Conservation (phyloP, 2,888 invertebrate species). For the Nycteola revayana region DNA sequence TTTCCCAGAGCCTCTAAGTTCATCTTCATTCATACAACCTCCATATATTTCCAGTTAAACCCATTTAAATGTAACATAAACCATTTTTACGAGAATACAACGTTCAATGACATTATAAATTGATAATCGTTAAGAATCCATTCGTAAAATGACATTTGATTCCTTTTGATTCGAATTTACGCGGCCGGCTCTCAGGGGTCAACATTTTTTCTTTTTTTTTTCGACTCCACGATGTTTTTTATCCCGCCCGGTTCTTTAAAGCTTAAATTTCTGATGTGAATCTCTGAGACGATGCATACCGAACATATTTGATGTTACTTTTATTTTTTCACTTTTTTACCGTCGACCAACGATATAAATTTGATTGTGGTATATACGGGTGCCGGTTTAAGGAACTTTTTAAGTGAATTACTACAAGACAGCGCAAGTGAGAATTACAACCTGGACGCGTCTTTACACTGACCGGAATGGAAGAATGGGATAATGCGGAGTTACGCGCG, state of each 20-base stretch:
- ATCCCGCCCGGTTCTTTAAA: constrained; percentile 62
- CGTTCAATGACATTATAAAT: constrained; percentile 46
- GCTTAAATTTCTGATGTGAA: constrained; percentile 78
- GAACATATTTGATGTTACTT: constrained; percentile 75
- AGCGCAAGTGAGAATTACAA: constrained; percentile 55
- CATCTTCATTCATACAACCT: constrained; percentile 6
- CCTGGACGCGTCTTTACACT: constrained; percentile 18
- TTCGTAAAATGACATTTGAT: constrained; percentile 76
- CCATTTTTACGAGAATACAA: constrained; percentile 36
- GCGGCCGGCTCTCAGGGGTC: constrained; percentile 65
- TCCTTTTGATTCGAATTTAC: constrained; percentile 76
- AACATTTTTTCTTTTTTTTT: constrained; percentile 44
- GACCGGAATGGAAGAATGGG: constrained; percentile 20
- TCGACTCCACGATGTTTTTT: constrained; percentile 42
- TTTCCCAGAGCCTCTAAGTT: too few relatives aligned
- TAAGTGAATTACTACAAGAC: constrained; percentile 38
- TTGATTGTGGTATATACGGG: constrained; percentile 55
- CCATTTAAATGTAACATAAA: constrained; percentile 33
- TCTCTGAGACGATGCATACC: constrained; percentile 75
- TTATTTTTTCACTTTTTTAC: constrained; percentile 54
- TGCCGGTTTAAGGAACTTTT: constrained; percentile 39
- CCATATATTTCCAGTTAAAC: constrained; percentile 16
- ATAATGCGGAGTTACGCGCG: constrained; percentile 25
- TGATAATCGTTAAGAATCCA: constrained; percentile 52
- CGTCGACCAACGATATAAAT: constrained; percentile 58